phyloP scores from a whole-genome alignment of 2,797 vertebrate genomes.

The Gallinago stenura region DNA sequence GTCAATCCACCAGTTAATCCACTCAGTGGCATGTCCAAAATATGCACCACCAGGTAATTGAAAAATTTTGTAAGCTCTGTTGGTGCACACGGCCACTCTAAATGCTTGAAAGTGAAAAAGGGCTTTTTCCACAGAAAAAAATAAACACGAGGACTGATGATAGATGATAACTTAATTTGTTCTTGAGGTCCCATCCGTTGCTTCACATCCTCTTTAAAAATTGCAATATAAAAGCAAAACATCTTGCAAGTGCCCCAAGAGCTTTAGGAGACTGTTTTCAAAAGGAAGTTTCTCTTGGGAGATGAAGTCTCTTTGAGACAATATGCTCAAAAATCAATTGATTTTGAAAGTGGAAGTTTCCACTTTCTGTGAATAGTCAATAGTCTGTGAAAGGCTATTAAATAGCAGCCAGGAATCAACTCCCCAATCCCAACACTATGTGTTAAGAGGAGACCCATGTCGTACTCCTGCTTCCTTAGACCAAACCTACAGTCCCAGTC shows the following conservation, averaged over 20 bases:
- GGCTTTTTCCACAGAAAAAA: background rate
- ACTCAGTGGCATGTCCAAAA: background rate
- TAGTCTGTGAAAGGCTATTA: background rate
- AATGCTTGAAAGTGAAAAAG: background rate
- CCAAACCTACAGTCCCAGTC: background rate
- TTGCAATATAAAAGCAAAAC: background rate
- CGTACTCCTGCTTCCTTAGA: background rate
- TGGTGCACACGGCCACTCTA: background rate
- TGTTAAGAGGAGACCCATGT: background rate
- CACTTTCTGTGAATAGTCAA: too few relatives aligned
- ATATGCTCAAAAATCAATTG: background rate
- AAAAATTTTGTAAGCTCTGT: background rate
- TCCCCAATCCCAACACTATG: accelerated
- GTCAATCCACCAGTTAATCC: background rate
- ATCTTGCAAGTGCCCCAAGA: background rate
- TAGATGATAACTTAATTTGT: background rate
- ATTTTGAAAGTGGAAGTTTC: background rate
- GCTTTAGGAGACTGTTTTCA: background rate
- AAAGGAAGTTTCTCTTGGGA: background rate
- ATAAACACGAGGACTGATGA: background rate
- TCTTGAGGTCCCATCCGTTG: background rate
- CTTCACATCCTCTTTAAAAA: background rate
- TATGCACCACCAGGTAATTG: background rate
- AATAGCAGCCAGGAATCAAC: background rate
- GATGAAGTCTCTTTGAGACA: background rate